Base-by-base conservation (phyloP, 2,797 vertebrate species). In the Ambastaia sidthimunki region DNA sequence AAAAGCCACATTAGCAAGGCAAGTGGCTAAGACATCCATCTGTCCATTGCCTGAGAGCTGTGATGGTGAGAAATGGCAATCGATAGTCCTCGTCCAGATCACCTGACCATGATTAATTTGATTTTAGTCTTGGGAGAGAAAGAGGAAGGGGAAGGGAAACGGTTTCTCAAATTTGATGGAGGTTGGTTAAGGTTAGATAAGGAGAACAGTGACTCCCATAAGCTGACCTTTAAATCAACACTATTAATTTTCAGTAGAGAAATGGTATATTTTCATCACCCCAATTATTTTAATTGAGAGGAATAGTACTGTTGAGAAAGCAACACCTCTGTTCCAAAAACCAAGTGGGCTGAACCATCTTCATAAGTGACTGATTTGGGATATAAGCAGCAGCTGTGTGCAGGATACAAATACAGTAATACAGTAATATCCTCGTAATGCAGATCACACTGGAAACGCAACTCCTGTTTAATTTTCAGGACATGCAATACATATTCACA, bases 81-180 rank as follows among this genome's bases (percentile, higher is more conserved):
- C 84, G 13, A 85, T 85, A 81, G 81, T 80, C 47, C 81, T 85
- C 66, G 63, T 75, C 65, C 78, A 60, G 76, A 80, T 85, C 81
- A 81, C 78, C 69, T 85, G 74, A 82, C 81, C 74, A 67, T 68
- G 50, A 71, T 76, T 82, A 78, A 85, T 85, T 82, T 77, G 69
- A 82, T 82, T 85, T 77, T 65, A 66, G 55, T 63, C 67, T 75
- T 70, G 71, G 68, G 31, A 62, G 41, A 81, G 47, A 11, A 31
- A 47, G 25, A n/a, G 68, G 13, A 18, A 31, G 34, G 59, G 11
- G 63, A 25, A 57, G 65, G 74, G 13, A 69, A 19, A 59, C 2
- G 44, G 44, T 59, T 52, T 77, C 23, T 74, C n/a, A 77, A 75
- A 71, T 65, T 74, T 52, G 54, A 69, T 77, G 73, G 47, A 57